phyloP scores from a whole-genome alignment of 2,888 invertebrate species.

The Ceratothoa steindachneri region DNA sequence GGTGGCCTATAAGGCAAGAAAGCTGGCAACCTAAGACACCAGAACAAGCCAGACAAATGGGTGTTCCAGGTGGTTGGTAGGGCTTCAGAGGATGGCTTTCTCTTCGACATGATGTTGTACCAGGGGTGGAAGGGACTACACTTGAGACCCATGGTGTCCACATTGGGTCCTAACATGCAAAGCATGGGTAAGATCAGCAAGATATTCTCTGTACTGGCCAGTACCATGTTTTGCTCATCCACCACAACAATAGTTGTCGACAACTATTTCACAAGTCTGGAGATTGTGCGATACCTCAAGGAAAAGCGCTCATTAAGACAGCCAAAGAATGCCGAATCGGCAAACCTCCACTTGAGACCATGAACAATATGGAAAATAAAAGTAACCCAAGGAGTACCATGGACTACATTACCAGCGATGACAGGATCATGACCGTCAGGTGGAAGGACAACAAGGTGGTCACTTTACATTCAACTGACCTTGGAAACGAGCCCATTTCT shows the following conservation, averaged over 20 bases:
- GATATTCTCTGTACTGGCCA: slow-evolving; percentile 18
- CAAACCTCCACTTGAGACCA: slow-evolving; percentile 15
- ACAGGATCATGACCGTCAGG: slow-evolving; percentile 18
- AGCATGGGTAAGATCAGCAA: background rate
- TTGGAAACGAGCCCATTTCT: slow-evolving; percentile 11
- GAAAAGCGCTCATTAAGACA: background rate
- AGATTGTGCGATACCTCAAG: slow-evolving; percentile 22
- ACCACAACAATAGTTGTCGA: background rate
- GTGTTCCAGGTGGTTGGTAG: slow-evolving; percentile 23
- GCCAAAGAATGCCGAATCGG: slow-evolving; percentile 22
- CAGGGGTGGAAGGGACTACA: slow-evolving; percentile 14
- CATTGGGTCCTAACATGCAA: slow-evolving; percentile 1
- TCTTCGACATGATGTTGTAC: slow-evolving; percentile 20
- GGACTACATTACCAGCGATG: slow-evolving; percentile 18
- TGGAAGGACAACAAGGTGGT: slow-evolving; percentile 32
- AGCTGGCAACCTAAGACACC: slow-evolving; percentile 19
- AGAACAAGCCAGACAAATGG: slow-evolving; percentile 18
- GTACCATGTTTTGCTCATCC: slow-evolving; percentile 5
- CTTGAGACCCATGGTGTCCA: slow-evolving; percentile 5
- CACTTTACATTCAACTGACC: slow-evolving; percentile 20
- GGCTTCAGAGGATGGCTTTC: slow-evolving; percentile 20
- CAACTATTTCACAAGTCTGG: slow-evolving; percentile 27
- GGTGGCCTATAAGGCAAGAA: slow-evolving; percentile 22
- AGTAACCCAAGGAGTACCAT: slow-evolving; percentile 4
- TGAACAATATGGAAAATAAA: slow-evolving; percentile 19